phyloP scores from a whole-genome alignment of 2,797 vertebrate species.

The Periparus ater region DNA sequence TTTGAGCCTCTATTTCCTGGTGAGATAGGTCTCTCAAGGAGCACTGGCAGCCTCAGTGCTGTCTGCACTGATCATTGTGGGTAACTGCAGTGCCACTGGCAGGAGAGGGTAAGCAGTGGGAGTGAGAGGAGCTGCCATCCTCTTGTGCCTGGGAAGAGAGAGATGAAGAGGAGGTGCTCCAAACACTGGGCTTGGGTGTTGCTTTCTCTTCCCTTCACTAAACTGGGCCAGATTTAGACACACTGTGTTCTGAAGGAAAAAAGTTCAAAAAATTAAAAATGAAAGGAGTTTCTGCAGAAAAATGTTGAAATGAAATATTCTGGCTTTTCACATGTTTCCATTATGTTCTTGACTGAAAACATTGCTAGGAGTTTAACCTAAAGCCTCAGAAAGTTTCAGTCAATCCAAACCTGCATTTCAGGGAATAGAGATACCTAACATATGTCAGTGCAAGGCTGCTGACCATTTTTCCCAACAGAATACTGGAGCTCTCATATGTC shows the following conservation, averaged over 20 bases:
- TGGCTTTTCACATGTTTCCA: not conserved
- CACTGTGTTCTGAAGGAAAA: fast-evolving
- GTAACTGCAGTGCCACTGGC: not conserved
- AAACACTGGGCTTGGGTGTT: fast-evolving
- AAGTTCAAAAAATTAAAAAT: not conserved
- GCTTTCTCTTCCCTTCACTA: not conserved
- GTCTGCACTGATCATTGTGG: not conserved
- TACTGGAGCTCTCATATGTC: not conserved
- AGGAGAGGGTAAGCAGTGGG: not conserved
- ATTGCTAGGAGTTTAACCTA: not conserved
- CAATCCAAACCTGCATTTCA: not conserved
- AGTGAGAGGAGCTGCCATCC: not conserved
- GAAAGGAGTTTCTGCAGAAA: not conserved
- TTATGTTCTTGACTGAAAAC: not conserved
- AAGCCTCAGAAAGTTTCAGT: not conserved
- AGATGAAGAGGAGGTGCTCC: not conserved
- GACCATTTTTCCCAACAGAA: slow-evolving; percentile 12
- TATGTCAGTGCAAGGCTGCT: not conserved
- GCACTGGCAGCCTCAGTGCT: not conserved
- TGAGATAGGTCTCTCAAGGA: not conserved
- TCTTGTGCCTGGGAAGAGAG: not conserved
- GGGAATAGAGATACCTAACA: not conserved
- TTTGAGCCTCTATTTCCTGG: not conserved
- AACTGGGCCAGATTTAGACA: not conserved
- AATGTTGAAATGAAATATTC: not conserved